phyloP scores from a whole-genome alignment of 2,797 vertebrate species.

The Enteromius viviparus region DNA sequence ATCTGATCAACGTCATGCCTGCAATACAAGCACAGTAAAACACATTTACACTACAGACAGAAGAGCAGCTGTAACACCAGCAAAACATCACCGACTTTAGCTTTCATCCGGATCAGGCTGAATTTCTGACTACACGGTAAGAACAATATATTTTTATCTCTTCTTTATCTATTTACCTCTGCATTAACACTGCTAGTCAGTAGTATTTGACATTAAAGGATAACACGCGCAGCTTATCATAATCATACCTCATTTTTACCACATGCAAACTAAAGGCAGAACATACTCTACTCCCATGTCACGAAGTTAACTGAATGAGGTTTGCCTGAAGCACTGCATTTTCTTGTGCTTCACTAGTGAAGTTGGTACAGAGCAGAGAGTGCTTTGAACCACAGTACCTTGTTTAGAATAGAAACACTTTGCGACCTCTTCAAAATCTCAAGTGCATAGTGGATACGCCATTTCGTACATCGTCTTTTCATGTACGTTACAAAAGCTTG shows the following conservation, averaged over 20 bases:
- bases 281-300: not conserved
- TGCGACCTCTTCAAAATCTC: constrained; percentile 54
- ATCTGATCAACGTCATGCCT: constrained; percentile 68
- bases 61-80: constrained; percentile 51
- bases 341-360: constrained; percentile 3
- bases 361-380: not conserved
- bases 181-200: not conserved
- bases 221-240: not conserved
- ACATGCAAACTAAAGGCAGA: not conserved
- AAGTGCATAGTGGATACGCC: constrained; percentile 31
- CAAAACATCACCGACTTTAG: constrained; percentile 14
- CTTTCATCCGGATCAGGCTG: not conserved
- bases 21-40: constrained; percentile 40
- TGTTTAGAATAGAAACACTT: constrained; percentile 59
- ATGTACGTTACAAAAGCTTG: not conserved
- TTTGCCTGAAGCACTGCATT: not conserved
- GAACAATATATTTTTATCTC: constrained; percentile 5
- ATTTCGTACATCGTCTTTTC: constrained; percentile 19
- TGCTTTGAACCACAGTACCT: constrained; percentile 16
- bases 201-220: not conserved
- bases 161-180: not conserved
- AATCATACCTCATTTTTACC: not conserved
- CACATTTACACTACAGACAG: constrained; percentile 61
- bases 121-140: constrained; percentile 44
- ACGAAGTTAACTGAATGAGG: constrained; percentile 1